A percentile compares a stretch with the other conserved stretches of the same genome.
phyloP scores from a whole-genome alignment of 2,113 vertebrate species.

The Onychorhynchus coronatus region DNA sequence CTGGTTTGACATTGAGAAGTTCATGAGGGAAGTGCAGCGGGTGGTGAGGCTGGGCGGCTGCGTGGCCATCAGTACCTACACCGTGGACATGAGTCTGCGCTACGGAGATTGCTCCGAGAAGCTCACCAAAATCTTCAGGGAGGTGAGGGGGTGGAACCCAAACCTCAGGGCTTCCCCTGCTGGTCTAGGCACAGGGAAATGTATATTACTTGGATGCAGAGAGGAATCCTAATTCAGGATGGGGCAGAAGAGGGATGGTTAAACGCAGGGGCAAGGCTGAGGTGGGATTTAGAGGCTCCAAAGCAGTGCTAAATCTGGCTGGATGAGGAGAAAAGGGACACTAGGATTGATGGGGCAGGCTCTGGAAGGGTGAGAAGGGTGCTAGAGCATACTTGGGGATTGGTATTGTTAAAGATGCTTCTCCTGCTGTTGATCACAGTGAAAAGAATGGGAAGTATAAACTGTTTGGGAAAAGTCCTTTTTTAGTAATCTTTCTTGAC shows the following conservation, averaged over 20 bases:
- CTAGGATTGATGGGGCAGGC: background rate
- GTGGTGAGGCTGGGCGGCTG: slow-evolving; percentile 77
- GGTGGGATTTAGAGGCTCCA: background rate
- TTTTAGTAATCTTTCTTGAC: background rate
- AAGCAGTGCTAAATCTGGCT: background rate
- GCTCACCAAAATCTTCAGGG: slow-evolving; percentile 71
- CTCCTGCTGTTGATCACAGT: background rate
- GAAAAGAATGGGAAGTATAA: background rate
- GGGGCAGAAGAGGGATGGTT: background rate
- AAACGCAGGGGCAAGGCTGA: background rate
- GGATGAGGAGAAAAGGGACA: accelerated
- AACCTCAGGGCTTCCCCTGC: background rate
- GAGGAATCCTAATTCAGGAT: no score
- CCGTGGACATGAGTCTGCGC: slow-evolving; percentile 68
- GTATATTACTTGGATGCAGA: accelerated
- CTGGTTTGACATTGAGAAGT: slow-evolving; percentile 78
- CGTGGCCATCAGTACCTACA: slow-evolving; percentile 78
- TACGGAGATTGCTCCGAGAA: slow-evolving; percentile 53
- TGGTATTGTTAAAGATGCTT: background rate
- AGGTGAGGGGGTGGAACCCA: slow-evolving; percentile 62
- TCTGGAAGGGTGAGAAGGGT: background rate
- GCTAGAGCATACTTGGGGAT: background rate
- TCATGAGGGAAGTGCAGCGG: slow-evolving; percentile 74
- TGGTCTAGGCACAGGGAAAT: accelerated
- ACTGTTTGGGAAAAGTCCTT: background rate